These are phyloP conservation scores for Phataginus tricuspis DNA, from an alignment of 2,797 vertebrate genomes.

Conservation along the genomic window DNA sequence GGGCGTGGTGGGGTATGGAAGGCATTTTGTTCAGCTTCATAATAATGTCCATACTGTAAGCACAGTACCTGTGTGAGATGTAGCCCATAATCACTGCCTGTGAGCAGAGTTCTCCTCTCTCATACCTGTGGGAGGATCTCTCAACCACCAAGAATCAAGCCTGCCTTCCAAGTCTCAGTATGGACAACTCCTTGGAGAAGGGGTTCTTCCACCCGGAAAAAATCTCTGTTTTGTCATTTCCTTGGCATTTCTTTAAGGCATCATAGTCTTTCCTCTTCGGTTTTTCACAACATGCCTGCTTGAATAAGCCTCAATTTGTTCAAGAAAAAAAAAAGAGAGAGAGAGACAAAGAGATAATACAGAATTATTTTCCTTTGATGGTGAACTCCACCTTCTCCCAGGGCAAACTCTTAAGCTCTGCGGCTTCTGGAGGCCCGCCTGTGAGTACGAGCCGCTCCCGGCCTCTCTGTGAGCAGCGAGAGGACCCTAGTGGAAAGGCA, in stretches of 20 bases:
- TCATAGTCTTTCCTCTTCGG: constrained; percentile 76
- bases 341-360: constrained; percentile 45
- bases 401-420: too few species aligned
- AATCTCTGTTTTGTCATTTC: constrained; percentile 67
- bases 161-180: not conserved
- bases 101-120: not conserved
- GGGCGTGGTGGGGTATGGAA: rapidly evolving
- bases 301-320: constrained; percentile 76
- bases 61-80: too few species aligned
- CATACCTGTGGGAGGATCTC: not conserved
- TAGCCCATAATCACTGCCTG: not conserved
- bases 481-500: constrained; percentile 84
- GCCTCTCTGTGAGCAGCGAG: constrained; percentile 66
- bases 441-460: constrained; percentile 51
- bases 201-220: constrained; percentile 50
- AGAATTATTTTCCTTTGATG: constrained; percentile 80
- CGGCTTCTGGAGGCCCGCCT: constrained; percentile 68
- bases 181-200: constrained; percentile 16
- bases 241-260: constrained; percentile 73
- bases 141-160: not conserved
- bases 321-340: constrained; percentile 50
- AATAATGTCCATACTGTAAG: not conserved
- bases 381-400: constrained; percentile 77
- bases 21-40: not conserved
- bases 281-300: constrained; percentile 81